A percentile compares a stretch with the other conserved stretches of the same genome.
Evolutionary conservation across 2,797 vertebrate species (phyloP).

Genomic region (Danio albolineatus): DNA sequence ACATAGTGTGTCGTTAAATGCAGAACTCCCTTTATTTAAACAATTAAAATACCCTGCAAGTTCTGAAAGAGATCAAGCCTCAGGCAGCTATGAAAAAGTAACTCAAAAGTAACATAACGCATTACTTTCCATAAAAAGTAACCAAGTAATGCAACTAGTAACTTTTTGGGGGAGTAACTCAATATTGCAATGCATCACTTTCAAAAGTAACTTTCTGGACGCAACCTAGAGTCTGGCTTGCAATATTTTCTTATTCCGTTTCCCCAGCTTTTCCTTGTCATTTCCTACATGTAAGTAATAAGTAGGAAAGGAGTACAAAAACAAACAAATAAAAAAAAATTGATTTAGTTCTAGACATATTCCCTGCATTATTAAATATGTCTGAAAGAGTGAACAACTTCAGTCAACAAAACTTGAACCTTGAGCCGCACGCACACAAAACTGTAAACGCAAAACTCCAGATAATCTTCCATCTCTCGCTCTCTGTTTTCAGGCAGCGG

Average conservation of each 20-base stretch:
- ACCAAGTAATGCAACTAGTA: no score
- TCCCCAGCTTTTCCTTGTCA: background rate
- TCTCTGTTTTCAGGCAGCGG: conserved; percentile 63
- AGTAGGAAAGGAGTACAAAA: background rate
- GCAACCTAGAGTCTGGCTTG: background rate
- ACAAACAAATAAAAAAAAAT: background rate
- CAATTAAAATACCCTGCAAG: no score
- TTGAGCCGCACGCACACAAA: conserved; percentile 48
- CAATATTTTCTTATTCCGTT: background rate
- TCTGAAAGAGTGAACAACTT: background rate
- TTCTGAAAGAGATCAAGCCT: no score
- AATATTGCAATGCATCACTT: no score
- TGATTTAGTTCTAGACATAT: background rate
- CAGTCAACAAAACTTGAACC: conserved; percentile 24
- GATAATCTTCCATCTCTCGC: conserved; percentile 73
- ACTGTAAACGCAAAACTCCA: conserved; percentile 58
- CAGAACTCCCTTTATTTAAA: no score
- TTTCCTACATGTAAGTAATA: background rate
- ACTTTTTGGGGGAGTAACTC: no score
- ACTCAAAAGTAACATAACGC: no score
- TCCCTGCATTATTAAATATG: background rate
- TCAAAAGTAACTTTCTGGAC: no score
- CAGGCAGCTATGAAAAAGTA: no score
- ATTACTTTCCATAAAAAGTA: no score
- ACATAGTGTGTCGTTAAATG: no score